Evolutionary conservation across 1,140 invertebrate species (phyloP).

Genomic region (Mylabris phalerata): DNA sequence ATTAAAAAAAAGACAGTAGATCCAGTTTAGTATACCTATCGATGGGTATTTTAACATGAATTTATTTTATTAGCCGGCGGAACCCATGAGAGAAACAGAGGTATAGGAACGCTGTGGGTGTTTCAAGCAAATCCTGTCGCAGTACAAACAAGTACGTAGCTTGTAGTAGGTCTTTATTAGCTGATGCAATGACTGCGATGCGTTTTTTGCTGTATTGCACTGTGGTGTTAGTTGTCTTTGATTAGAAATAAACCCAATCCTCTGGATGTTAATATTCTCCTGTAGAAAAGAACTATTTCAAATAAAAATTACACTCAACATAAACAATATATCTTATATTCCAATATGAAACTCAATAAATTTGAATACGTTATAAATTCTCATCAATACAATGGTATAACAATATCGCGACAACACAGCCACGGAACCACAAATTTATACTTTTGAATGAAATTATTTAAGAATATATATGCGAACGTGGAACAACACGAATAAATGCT

Average conservation of each 20-base stretch:
- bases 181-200: constrained; percentile 37
- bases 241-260: constrained; percentile 2
- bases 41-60: constrained; percentile 16
- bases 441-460: no score
- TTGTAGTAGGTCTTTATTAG: constrained; percentile 41
- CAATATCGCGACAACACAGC: constrained; percentile 18
- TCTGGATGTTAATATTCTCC: constrained; percentile 20
- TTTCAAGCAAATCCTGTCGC: constrained; percentile 47
- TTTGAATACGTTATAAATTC: no score
- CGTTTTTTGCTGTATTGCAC: constrained; percentile 40
- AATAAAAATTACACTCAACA: no score
- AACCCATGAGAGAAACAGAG: constrained; percentile 65
- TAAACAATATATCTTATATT: no score
- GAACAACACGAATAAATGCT: no score
- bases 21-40: constrained; percentile 6
- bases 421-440: neutral
- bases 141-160: constrained; percentile 59
- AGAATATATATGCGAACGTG: no score
- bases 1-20: constrained; percentile 2
- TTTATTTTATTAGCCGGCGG: constrained; percentile 60
- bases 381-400: no score
- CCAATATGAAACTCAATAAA: no score
- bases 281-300: no score
- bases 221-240: constrained; percentile 39
- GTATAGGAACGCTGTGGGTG: constrained; percentile 46